These are phyloP conservation scores for Calonectris borealis DNA, from an alignment of 2,113 vertebrate genomes.

Conservation along the genomic window DNA sequence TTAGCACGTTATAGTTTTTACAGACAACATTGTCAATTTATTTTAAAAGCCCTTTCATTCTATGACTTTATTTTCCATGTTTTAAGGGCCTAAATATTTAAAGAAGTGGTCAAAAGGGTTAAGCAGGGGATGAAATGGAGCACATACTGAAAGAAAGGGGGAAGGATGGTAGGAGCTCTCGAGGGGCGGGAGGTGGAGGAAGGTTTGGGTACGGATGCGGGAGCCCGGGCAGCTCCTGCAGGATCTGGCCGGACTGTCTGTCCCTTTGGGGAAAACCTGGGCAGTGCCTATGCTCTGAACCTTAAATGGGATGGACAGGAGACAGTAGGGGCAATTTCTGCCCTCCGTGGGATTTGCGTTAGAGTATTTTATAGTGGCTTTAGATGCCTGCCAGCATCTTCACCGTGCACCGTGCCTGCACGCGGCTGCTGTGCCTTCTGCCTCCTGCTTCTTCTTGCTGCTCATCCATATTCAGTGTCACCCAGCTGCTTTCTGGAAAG, in stretches of 20 bases:
- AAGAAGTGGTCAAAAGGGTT: background rate
- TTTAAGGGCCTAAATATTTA: background rate
- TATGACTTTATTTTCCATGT: background rate
- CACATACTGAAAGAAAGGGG: background rate
- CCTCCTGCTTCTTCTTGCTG: background rate
- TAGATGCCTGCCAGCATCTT: background rate
- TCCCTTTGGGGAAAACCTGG: background rate
- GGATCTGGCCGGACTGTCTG: background rate
- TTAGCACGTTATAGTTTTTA: background rate
- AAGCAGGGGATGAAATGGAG: background rate
- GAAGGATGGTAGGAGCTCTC: background rate
- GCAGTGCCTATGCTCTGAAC: background rate
- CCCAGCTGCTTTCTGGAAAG: background rate
- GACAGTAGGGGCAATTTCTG: background rate
- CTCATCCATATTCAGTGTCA: background rate
- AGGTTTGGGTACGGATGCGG: rapidly evolving
- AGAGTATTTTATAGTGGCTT: background rate
- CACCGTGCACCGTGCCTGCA: rapidly evolving
- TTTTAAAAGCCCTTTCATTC: background rate
- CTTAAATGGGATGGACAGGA: background rate
- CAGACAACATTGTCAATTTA: background rate
- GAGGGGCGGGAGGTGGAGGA: background rate
- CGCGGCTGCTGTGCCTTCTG: background rate
- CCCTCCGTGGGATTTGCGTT: background rate
- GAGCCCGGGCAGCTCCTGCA: background rate